Conservation (phyloP, 2,797 vertebrate species). For the Manis javanica region DNA sequence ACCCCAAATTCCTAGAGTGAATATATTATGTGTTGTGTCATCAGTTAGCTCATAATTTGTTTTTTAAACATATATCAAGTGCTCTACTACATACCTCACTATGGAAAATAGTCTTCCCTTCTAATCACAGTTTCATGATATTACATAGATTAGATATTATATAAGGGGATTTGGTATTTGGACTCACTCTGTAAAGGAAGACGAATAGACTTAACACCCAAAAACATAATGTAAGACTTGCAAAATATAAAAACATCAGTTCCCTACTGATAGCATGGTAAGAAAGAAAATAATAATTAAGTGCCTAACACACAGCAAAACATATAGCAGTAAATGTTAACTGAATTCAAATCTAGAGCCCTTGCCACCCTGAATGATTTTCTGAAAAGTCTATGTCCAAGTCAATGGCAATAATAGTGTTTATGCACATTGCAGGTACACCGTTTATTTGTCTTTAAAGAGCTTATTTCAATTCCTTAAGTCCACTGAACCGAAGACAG, state of each 20-base stretch:
- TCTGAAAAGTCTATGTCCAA: constrained; percentile 10
- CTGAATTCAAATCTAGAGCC: not conserved
- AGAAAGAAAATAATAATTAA: constrained; percentile 36
- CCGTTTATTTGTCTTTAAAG: constrained; percentile 57
- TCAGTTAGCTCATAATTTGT: constrained; percentile 30
- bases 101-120: constrained; percentile 19
- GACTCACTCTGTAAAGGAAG: constrained; percentile 23
- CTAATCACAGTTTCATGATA: not conserved
- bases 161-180: not conserved
- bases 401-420: not conserved
- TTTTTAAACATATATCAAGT: constrained; percentile 5
- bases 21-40: not conserved
- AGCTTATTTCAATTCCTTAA: constrained; percentile 60
- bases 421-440: not conserved
- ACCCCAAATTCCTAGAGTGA: constrained; percentile 19
- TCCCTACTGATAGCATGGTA: not conserved
- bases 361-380: not conserved
- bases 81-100: constrained; percentile 9
- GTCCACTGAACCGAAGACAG: constrained; percentile 42
- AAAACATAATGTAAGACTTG: not conserved
- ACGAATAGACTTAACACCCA: not conserved
- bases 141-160: not conserved
- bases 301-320: not conserved
- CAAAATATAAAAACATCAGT: not conserved
- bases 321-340: not conserved